Evolutionary conservation across 2,797 vertebrate species (phyloP), one percentile per base, ranked within the genome.

Genomic region (Esox lucius): DNA sequence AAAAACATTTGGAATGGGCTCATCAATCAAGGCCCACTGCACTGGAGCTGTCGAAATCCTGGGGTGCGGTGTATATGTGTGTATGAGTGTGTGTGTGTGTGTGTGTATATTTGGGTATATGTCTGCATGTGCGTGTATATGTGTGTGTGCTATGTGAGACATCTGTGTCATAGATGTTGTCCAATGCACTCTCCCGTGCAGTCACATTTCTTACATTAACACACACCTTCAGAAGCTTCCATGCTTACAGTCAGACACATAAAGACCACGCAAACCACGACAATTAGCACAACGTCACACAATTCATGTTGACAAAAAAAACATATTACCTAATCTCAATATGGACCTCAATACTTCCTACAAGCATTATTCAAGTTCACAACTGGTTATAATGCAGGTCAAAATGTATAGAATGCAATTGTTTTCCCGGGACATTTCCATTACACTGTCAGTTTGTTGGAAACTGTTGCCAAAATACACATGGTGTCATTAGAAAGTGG

Each of bases 21-120:
- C 93, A 94, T 94, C 93, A 93, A 93, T 94, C 93, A 94, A 87
- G 88, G 81, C 78, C 84, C 80, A 85, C 86, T 87, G 89, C 86
- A 78, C 85, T 84, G 87, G 88, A 88, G 87, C 91, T 93, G 92
- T 93, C 90, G 87, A 80, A 84, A 82, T 90, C 92, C 89, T 75
- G 85, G 84, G 84, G 87, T 72, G 88, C 82, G 31, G 84, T 80
- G 83, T 65, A 78, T 80, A 82, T 82, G 35, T 75, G 72, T 65
- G 68, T 65, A 65, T 70, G 35, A 49, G 53, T 49, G 67, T 74
- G 73, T 35, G 28, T 74, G 39, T 42, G 66, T 61, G 65, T 75
- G 73, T 72, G 39, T 26, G 42, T 69, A 22, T 26, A 11, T 49
- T 35, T 48, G 42, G 48, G 42, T 68, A 17, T 22, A 17, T 68